phyloP scores from a whole-genome alignment of 2,888 invertebrate genomes.

The Dyspetes luteomarginatus region DNA sequence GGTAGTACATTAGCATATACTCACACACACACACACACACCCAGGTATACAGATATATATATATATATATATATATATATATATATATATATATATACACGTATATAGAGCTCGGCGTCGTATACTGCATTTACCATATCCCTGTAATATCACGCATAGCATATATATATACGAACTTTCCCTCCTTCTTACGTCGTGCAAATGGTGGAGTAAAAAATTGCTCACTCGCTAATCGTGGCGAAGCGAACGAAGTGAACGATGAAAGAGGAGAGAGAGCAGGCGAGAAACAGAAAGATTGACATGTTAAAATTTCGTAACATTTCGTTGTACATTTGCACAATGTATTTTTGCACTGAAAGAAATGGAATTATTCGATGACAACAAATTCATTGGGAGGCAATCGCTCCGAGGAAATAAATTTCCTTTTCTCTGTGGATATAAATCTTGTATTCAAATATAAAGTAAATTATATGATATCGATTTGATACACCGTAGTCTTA shows the following conservation, averaged over 20 bases:
- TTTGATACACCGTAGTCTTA: not conserved
- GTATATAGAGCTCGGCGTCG: not conserved
- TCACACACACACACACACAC: too few species aligned
- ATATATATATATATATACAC: not conserved
- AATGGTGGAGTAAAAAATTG: constrained; percentile 53
- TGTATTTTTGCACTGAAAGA: too few species aligned
- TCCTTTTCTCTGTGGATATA: not conserved
- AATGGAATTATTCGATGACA: too few species aligned
- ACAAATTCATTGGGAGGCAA: too few species aligned
- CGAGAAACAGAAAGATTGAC: not conserved
- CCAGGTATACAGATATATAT: not conserved
- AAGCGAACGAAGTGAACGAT: constrained; percentile 34
- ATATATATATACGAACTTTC: not conserved
- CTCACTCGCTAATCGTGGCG: constrained; percentile 44
- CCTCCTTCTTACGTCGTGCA: not conserved
- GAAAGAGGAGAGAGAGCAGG: not conserved
- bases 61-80: not conserved
- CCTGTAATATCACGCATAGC: constrained; percentile 22
- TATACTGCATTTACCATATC: constrained; percentile 21
- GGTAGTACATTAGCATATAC: too few species aligned
- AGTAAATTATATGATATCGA: not conserved
- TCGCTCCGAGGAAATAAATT: too few species aligned
- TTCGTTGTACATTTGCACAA: too few species aligned
- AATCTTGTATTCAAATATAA: not conserved
- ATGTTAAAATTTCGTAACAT: constrained; percentile 10